phyloP scores from a whole-genome alignment of 2,113 vertebrate species.

The Antigone vipio region DNA sequence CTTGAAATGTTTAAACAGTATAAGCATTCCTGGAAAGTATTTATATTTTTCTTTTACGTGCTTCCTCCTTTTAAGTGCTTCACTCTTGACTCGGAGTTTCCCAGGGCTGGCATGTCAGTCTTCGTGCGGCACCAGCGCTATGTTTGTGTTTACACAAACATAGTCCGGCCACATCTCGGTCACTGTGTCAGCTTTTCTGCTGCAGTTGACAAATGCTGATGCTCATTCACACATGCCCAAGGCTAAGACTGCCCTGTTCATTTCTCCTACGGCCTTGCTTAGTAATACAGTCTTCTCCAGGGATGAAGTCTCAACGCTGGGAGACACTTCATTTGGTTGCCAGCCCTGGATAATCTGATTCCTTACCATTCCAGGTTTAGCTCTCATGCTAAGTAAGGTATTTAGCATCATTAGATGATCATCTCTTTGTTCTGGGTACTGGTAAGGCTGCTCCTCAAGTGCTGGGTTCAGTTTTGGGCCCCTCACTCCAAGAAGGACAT shows the following conservation, averaged over 20 bases:
- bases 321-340: neutral
- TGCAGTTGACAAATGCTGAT: neutral
- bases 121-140: accelerated
- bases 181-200: neutral
- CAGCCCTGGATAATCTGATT: neutral
- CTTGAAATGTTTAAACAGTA: neutral
- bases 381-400: neutral
- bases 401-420: neutral
- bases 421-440: neutral
- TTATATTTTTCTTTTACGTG: neutral
- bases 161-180: accelerated
- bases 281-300: neutral
- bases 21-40: neutral
- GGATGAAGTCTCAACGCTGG: neutral
- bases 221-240: accelerated
- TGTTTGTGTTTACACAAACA: neutral
- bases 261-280: neutral
- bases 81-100: neutral
- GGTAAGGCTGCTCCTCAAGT: accelerated
- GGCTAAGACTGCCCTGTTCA: neutral
- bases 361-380: neutral
- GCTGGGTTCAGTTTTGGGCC: neutral
- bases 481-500: accelerated
- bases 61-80: neutral
- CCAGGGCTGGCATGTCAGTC: neutral